A percentile compares a stretch with the other conserved stretches of the same genome.
Conservation (phyloP, 1,140 invertebrate genomes). For the Drosophila pandora region DNA sequence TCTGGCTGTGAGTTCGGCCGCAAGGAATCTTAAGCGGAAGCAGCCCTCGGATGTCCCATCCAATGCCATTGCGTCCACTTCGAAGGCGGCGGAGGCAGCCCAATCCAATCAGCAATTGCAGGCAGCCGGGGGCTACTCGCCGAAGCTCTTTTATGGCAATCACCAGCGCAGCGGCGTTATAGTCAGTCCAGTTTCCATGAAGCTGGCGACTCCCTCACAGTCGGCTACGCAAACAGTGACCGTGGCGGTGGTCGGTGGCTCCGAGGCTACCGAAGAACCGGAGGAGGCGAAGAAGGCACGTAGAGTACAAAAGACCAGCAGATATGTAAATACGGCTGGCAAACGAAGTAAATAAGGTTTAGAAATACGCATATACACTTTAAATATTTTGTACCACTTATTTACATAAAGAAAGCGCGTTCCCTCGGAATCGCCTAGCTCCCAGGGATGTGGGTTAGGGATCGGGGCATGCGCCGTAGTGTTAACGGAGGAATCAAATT, state of each 20-base stretch:
- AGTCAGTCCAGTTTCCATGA: conserved; percentile 75
- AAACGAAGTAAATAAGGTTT: conserved; percentile 82
- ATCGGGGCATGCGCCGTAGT: conserved; percentile 47
- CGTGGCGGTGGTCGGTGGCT: conserved; percentile 1
- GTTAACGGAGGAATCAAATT: conserved; percentile 74
- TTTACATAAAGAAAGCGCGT: conserved; percentile 58
- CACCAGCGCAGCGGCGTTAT: conserved; percentile 74
- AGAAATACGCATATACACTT: conserved; percentile 64
- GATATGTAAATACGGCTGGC: conserved; percentile 79
- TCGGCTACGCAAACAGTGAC: neutral
- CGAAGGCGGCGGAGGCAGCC: conserved; percentile 36
- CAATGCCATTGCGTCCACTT: conserved; percentile 70
- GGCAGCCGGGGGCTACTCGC: conserved; percentile 51
- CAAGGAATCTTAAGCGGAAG: conserved; percentile 73
- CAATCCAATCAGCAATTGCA: conserved; percentile 2
- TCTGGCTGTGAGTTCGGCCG: conserved; percentile 65
- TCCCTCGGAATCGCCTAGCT: conserved; percentile 9
- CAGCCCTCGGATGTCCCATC: conserved; percentile 47
- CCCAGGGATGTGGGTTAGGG: conserved; percentile 3
- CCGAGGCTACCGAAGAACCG: conserved; percentile 27
- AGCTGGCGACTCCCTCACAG: conserved; percentile 14
- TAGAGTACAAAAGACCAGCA: conserved; percentile 83
- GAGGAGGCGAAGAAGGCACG: conserved; percentile 83
- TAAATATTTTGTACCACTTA: conserved; percentile 72
- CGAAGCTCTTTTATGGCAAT: conserved; percentile 75